Conservation (phyloP, 2,113 vertebrate species). For the Cisticola juncidis region DNA sequence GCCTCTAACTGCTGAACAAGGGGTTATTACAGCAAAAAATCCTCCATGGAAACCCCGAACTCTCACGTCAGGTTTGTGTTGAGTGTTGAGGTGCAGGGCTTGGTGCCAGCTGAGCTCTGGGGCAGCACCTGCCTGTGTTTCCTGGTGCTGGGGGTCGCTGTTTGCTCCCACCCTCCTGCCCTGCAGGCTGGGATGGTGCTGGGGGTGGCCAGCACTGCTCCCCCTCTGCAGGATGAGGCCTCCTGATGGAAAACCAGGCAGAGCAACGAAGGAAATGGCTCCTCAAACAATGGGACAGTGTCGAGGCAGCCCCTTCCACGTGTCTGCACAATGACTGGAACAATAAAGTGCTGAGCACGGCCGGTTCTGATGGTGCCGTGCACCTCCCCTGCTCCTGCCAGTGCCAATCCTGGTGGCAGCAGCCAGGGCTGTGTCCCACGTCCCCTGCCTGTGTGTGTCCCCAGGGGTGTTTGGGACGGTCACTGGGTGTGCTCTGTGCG, state of each 20-base stretch:
- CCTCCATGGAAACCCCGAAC: background rate
- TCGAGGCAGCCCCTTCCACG: conserved; percentile 1
- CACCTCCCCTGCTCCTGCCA: background rate
- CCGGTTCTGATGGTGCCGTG: background rate
- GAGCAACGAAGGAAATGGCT: background rate
- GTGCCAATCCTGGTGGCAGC: accelerated
- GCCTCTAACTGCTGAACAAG: accelerated
- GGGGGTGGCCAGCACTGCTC: accelerated
- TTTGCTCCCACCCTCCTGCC: background rate
- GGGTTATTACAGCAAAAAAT: accelerated
- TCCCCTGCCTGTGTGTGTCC: accelerated
- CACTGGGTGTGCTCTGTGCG: accelerated
- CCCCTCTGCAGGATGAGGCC: background rate
- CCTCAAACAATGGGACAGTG: background rate
- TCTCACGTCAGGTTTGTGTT: accelerated
- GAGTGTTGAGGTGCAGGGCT: background rate
- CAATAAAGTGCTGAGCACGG: background rate
- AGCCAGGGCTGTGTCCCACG: accelerated
- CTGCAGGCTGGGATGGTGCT: accelerated
- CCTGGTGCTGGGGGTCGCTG: background rate
- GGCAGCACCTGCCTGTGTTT: background rate
- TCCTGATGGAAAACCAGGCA: background rate
- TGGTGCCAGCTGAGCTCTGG: background rate
- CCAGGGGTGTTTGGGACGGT: accelerated
- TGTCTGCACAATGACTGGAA: background rate